Evolutionary conservation across 2,797 vertebrate genomes (phyloP).

Genomic region (Girardinus metallicus): DNA sequence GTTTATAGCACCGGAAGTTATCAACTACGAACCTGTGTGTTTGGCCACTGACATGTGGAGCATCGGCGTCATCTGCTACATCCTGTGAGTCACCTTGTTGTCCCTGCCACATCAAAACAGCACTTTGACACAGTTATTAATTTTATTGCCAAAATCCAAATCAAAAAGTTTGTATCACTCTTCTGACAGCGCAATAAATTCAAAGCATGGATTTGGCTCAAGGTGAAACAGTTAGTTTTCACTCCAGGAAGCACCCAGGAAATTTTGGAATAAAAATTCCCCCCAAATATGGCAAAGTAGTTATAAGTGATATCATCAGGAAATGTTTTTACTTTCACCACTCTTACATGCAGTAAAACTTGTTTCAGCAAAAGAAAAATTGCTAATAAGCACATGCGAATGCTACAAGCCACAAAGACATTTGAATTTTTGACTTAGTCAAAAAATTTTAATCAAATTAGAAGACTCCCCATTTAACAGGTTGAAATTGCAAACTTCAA

Average conservation of each 20-base stretch:
- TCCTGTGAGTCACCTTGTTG: constrained; percentile 81
- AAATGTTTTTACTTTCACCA: not conserved
- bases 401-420: not conserved
- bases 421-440: not conserved
- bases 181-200: not conserved
- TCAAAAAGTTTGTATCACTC: not conserved
- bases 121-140: not conserved
- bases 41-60: constrained; percentile 90
- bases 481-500: not conserved
- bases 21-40: constrained; percentile 84
- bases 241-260: not conserved
- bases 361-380: not conserved
- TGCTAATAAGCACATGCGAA: not conserved
- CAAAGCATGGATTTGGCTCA: not conserved
- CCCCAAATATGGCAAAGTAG: not conserved
- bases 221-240: not conserved
- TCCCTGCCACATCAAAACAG: not conserved
- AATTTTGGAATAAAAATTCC: not conserved
- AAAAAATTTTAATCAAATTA: not conserved
- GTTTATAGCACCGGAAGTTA: constrained; percentile 92
- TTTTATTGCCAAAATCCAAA: not conserved
- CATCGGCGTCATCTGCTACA: constrained; percentile 91
- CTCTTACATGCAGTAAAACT: not conserved
- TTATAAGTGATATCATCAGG: not conserved
- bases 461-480: not conserved